A percentile compares a stretch with the other conserved stretches of the same genome.
These are phyloP conservation scores for Meiosimyza decipiens DNA, from an alignment of 2,888 invertebrate genomes.

Conservation along the genomic window DNA sequence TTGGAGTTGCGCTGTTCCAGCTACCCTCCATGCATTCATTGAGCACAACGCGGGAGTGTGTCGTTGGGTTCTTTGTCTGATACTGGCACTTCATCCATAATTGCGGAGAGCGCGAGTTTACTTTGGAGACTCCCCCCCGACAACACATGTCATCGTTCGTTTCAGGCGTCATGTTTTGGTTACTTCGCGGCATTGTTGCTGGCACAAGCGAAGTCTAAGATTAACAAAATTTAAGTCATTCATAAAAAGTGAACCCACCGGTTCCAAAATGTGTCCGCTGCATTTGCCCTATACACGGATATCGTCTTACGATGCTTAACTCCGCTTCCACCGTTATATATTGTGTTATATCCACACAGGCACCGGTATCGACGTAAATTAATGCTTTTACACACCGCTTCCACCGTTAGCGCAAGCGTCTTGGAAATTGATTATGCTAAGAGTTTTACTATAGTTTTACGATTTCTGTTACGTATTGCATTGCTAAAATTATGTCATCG, in stretches of 20 bases:
- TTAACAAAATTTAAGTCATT: too few species aligned
- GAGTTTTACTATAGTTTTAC: not conserved
- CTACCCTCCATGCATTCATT: not conserved
- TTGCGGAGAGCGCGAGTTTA: not conserved
- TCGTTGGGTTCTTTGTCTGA: not conserved
- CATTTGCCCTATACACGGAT: not conserved
- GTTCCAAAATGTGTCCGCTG: not conserved
- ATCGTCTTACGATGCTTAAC: not conserved
- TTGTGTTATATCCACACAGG: too few species aligned
- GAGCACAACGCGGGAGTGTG: too few species aligned
- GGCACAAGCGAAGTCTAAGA: not conserved
- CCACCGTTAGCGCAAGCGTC: not conserved
- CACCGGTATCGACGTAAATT: not conserved
- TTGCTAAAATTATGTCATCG: conserved; percentile 23
- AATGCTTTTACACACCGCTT: not conserved
- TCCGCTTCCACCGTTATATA: too few species aligned
- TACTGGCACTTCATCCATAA: not conserved
- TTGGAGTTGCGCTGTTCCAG: conserved; percentile 36
- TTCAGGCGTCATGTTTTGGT: conserved; percentile 31
- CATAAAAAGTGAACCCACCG: too few species aligned
- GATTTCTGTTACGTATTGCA: not conserved
- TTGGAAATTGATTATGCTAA: conserved; percentile 8
- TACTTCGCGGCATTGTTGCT: not conserved
- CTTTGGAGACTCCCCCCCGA: not conserved
- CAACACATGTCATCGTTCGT: not conserved